These are phyloP conservation scores for Gadus chalcogrammus DNA, from an alignment of 2,113 vertebrate species.

Conservation along the genomic window DNA sequence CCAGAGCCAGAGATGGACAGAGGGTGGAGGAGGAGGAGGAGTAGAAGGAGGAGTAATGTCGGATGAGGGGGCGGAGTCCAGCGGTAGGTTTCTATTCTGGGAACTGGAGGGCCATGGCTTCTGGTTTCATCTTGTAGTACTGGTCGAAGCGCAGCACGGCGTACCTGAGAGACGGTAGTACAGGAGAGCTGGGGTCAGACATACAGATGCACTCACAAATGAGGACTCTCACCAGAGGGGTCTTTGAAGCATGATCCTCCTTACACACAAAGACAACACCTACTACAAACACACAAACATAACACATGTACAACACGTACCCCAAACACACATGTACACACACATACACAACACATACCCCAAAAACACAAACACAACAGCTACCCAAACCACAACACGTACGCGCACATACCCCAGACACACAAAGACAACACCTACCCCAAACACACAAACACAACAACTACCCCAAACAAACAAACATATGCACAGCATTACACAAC, in stretches of 20 bases:
- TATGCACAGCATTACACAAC: not conserved
- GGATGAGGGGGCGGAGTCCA: slow-evolving; percentile 18
- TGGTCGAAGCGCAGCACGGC: slow-evolving; percentile 93
- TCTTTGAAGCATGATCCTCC: too few species aligned
- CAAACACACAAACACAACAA: not conserved
- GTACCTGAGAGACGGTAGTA: slow-evolving; percentile 73
- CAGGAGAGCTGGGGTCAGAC: not conserved
- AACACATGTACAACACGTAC: too few species aligned
- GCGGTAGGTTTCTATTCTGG: slow-evolving; percentile 76
- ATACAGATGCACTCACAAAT: too few species aligned
- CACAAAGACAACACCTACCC: too few species aligned
- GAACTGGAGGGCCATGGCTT: slow-evolving; percentile 79
- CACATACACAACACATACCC: too few species aligned
- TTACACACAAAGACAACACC: too few species aligned
- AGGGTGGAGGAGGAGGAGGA: slow-evolving; percentile 29
- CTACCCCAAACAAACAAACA: not conserved
- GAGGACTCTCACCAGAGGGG: too few species aligned
- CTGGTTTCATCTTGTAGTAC: slow-evolving; percentile 96
- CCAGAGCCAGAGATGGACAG: slow-evolving; percentile 37
- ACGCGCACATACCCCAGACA: too few species aligned
- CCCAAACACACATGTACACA: too few species aligned
- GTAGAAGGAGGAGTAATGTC: slow-evolving; percentile 19
- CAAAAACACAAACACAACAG: too few species aligned
- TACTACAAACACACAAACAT: too few species aligned
- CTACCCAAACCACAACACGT: too few species aligned